A percentile compares a stretch with the other conserved stretches of the same genome.
Conservation (phyloP, 2,888 invertebrate species). For the Dromius quadrimaculatus region DNA sequence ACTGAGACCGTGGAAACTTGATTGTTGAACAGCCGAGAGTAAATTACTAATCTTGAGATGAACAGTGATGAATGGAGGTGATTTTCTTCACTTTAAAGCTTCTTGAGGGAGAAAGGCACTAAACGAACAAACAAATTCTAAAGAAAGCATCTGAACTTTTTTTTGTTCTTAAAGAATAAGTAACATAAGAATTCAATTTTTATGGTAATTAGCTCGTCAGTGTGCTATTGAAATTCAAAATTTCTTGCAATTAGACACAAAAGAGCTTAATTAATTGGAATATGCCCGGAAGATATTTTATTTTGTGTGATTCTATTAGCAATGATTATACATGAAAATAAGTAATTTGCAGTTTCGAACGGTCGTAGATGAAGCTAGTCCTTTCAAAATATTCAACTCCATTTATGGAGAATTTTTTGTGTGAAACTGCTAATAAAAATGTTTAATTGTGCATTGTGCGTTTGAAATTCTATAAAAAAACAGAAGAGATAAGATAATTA, state of each 20-base stretch:
- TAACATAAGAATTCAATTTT: constrained; percentile 45
- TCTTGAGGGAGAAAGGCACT: constrained; percentile 1
- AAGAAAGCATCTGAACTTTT: constrained; percentile 19
- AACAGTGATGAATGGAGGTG: constrained; percentile 36
- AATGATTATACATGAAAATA: too few species aligned
- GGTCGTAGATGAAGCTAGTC: too few species aligned
- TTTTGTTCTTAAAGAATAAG: constrained; percentile 28
- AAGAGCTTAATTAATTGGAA: constrained; percentile 32
- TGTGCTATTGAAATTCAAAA: constrained; percentile 44
- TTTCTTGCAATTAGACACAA: constrained; percentile 38
- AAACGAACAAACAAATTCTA: constrained; percentile 28
- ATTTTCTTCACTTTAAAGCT: constrained; percentile 27
- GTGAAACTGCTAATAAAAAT: too few species aligned
- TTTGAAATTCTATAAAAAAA: too few species aligned
- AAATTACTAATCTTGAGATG: constrained; percentile 29
- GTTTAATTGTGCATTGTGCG: too few species aligned
- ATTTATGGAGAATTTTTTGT: too few species aligned
- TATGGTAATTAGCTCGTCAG: constrained; percentile 41
- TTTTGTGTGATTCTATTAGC: too few species aligned
- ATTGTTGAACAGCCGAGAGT: neutral
- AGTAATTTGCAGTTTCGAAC: too few species aligned
- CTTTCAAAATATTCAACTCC: too few species aligned
- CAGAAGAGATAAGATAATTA: too few species aligned
- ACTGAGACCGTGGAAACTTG: neutral
- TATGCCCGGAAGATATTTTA: too few species aligned